Conservation (phyloP, 2,797 vertebrate species). For the Silurus aristotelis region DNA sequence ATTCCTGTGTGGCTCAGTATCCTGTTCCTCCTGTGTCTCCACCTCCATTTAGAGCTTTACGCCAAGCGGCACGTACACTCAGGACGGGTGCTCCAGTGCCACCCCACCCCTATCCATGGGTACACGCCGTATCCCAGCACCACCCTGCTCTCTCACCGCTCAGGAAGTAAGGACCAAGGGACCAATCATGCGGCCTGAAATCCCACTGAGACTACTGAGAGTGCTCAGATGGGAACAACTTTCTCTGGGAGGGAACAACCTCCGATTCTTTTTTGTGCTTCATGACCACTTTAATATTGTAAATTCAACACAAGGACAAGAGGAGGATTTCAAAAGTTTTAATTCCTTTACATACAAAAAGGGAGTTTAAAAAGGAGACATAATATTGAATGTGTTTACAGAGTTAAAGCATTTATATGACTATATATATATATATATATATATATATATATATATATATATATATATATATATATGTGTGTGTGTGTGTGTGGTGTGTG, state of each 20-base stretch:
- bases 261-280: slow-evolving; percentile 62
- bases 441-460: too few species aligned
- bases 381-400: background rate
- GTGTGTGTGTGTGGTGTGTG: too few species aligned
- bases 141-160: slow-evolving; percentile 65
- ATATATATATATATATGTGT: too few species aligned
- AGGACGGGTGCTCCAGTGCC: slow-evolving; percentile 51
- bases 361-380: background rate
- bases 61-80: slow-evolving; percentile 72
- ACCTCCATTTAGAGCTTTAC: slow-evolving; percentile 69
- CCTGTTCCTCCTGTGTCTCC: slow-evolving; percentile 74
- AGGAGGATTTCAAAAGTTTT: background rate
- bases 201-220: slow-evolving; percentile 62
- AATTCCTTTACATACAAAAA: background rate
- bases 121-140: slow-evolving; percentile 69
- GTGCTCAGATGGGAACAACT: slow-evolving; percentile 64
- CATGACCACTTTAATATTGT: slow-evolving; percentile 68
- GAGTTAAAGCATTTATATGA: too few species aligned
- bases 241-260: slow-evolving; percentile 60
- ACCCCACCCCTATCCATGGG: slow-evolving; percentile 58
- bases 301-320: background rate
- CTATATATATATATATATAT: too few species aligned
- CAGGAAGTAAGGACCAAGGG: slow-evolving; percentile 81
- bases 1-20: slow-evolving; percentile 79
- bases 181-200: slow-evolving; percentile 70